A percentile compares a stretch with the other conserved stretches of the same genome.
Conservation (phyloP, 2,797 vertebrate species). For the Microtus obscurus region DNA sequence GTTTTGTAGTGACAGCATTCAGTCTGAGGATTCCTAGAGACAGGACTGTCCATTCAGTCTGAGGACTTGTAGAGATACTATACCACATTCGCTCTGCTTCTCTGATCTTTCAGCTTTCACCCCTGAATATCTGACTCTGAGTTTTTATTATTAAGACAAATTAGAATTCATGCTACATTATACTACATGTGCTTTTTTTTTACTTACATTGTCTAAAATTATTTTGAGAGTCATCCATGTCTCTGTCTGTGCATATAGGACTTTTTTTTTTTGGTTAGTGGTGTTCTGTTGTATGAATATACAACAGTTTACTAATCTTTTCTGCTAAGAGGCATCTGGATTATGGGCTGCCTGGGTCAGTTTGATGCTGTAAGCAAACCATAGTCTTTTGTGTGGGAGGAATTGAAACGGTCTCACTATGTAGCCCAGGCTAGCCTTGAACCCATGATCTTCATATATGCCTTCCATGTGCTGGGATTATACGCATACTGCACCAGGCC, state of each 20-base stretch:
- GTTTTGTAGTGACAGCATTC: no score
- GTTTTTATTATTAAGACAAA: no score
- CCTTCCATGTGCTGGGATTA: background rate
- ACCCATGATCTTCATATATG: background rate
- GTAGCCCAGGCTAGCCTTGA: background rate
- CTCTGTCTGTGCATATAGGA: background rate
- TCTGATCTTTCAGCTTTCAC: no score
- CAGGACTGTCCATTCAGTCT: no score
- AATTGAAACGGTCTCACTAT: background rate
- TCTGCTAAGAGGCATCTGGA: background rate
- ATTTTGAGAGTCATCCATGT: constrained; percentile 49
- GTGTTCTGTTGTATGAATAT: constrained; percentile 33
- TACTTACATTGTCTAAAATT: constrained; percentile 26
- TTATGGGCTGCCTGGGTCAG: background rate
- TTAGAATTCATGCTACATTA: background rate
- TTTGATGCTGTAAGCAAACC: background rate
- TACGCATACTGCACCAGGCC: background rate
- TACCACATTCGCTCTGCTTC: no score
- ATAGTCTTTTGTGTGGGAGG: background rate
- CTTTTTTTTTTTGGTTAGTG: background rate
- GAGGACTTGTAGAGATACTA: no score
- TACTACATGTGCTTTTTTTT: background rate
- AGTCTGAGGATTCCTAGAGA: no score
- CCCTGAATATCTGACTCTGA: no score
- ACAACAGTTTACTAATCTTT: constrained; percentile 19